Evolutionary conservation across 2,888 invertebrate genomes (phyloP).

Genomic region (Drosophila atroscutellata): DNA sequence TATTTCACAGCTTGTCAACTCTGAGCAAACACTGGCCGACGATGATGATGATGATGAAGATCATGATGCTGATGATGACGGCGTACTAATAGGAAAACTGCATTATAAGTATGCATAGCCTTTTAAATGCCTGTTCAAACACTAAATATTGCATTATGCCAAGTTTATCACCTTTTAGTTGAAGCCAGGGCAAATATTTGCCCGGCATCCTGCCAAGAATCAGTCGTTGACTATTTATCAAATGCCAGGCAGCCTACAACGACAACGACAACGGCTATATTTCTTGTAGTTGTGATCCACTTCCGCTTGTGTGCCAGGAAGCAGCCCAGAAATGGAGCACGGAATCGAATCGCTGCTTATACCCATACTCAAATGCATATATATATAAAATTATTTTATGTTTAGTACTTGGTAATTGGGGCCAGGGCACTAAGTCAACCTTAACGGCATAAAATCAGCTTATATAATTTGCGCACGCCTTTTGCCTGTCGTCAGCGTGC

Average conservation of each 20-base stretch:
- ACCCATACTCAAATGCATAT: background rate
- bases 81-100: conserved; percentile 28
- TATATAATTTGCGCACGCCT: conserved; percentile 70
- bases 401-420: conserved; percentile 48
- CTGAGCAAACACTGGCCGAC: conserved; percentile 48
- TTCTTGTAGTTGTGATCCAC: conserved; percentile 22
- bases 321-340: conserved; percentile 57
- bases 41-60: conserved; percentile 10
- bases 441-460: conserved; percentile 63
- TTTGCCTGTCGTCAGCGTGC: conserved; percentile 45
- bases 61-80: conserved; percentile 4
- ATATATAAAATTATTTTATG: background rate
- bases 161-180: conserved; percentile 73
- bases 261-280: conserved; percentile 9
- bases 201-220: conserved; percentile 47
- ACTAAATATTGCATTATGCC: conserved; percentile 72
- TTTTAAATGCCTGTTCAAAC: conserved; percentile 57
- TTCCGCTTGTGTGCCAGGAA: conserved; percentile 48
- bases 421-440: conserved; percentile 60
- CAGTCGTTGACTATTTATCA: conserved; percentile 57
- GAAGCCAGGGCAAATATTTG: conserved; percentile 63
- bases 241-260: conserved; percentile 27
- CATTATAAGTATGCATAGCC: conserved; percentile 50
- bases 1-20: conserved; percentile 66
- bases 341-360: conserved; percentile 42